A percentile compares a stretch with the other conserved stretches of the same genome.
Conservation (phyloP, 2,113 vertebrate species). For the Dasyornis broadbenti region DNA sequence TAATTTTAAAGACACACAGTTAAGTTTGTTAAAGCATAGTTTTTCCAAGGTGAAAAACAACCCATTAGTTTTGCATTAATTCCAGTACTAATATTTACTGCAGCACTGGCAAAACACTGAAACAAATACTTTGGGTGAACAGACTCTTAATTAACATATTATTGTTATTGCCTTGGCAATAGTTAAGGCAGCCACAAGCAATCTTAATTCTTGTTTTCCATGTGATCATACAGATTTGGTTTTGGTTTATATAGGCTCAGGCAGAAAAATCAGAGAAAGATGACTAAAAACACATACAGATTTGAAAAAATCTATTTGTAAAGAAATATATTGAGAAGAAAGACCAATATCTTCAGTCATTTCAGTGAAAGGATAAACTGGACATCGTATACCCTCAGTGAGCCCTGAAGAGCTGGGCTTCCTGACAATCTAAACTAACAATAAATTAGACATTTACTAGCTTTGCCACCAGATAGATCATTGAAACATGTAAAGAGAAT, state of each 20-base stretch:
- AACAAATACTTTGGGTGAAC: neutral
- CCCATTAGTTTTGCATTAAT: neutral
- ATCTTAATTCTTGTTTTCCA: neutral
- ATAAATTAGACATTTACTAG: neutral
- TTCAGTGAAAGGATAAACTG: neutral
- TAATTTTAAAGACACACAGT: neutral
- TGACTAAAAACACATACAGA: neutral
- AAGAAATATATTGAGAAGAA: neutral
- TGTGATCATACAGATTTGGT: neutral
- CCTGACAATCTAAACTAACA: neutral
- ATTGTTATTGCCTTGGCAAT: neutral
- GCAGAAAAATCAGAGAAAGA: neutral
- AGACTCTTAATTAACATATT: neutral
- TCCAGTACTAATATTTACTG: neutral
- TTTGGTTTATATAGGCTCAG: neutral
- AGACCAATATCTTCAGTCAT: neutral
- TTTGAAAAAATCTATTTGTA: neutral
- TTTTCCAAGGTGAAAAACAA: neutral
- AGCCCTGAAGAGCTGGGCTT: neutral
- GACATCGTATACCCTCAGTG: neutral
- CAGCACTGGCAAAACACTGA: neutral
- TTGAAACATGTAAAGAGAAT: neutral
- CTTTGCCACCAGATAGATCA: neutral
- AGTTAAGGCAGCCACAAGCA: neutral
- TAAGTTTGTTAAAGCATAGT: neutral